A percentile compares a stretch with the other conserved stretches of the same genome.
These are phyloP conservation scores for Pyrrhia umbra DNA, from an alignment of 2,888 invertebrate species.

Conservation along the genomic window DNA sequence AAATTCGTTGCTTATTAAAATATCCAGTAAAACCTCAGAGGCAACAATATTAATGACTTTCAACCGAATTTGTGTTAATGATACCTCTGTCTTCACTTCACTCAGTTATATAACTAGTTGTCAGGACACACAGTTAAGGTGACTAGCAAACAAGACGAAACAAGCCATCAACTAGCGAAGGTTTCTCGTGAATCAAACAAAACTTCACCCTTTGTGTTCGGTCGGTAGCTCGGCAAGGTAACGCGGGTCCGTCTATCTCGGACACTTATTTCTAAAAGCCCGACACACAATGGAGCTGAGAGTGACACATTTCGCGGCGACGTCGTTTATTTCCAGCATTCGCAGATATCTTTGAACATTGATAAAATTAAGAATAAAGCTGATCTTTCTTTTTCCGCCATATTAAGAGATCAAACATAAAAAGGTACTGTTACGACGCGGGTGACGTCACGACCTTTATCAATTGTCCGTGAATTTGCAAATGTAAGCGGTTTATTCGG, in stretches of 20 bases:
- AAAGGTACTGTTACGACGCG: constrained; percentile 9
- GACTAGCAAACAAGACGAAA: not conserved
- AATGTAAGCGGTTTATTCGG: constrained; percentile 11
- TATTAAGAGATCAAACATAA: constrained; percentile 33
- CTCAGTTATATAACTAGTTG: not conserved
- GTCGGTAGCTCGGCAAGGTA: constrained; percentile 11
- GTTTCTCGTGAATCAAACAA: constrained; percentile 20
- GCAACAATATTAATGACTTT: too few relatives aligned
- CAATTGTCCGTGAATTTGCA: constrained; percentile 17
- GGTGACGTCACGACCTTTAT: constrained; percentile 14
- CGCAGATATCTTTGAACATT: constrained; percentile 15
- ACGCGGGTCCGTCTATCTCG: constrained; percentile 4
- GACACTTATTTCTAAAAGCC: constrained; percentile 28
- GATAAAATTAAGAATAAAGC: constrained; percentile 33
- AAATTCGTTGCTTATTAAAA: too few relatives aligned
- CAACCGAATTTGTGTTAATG: too few relatives aligned
- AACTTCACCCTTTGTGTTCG: constrained; percentile 7
- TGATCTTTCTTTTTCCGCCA: constrained; percentile 10
- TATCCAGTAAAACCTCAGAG: too few relatives aligned
- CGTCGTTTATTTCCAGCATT: constrained; percentile 1
- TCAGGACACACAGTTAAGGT: not conserved
- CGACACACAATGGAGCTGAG: not conserved
- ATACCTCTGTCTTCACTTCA: not conserved
- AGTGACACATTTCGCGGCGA: not conserved
- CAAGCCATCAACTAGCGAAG: constrained; percentile 7